Percentiles rank a stretch among this genome's conserved stretches.
Evolutionary conservation across 2,113 vertebrate species (phyloP).

Genomic region (Microcebus lehilahytsara): DNA sequence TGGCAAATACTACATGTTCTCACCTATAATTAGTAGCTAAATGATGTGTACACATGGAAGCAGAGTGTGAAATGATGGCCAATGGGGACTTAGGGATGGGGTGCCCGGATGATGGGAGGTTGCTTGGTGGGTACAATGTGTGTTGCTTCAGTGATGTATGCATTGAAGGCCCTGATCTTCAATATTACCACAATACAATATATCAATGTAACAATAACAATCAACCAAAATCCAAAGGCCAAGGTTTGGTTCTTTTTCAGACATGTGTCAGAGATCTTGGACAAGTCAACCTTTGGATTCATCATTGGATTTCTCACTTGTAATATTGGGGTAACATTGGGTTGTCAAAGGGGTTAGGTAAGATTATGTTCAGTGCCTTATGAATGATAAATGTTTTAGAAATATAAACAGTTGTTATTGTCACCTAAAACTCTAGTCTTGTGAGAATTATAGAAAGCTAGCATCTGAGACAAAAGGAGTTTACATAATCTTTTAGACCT

Average conservation of each 20-base stretch:
- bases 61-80: too few relatives aligned
- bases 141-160: too few relatives aligned
- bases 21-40: too few relatives aligned
- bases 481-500: neutral
- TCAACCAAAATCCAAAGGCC: neutral
- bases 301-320: neutral
- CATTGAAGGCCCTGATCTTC: too few relatives aligned
- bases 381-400: slow-evolving; percentile 39
- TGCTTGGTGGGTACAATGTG: too few relatives aligned
- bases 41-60: too few relatives aligned
- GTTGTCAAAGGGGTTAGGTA: neutral
- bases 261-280: neutral
- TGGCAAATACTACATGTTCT: too few relatives aligned
- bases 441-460: neutral
- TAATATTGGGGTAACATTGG: neutral
- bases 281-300: neutral
- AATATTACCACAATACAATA: too few relatives aligned
- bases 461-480: neutral
- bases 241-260: neutral
- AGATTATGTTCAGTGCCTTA: neutral
- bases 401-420: neutral
- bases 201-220: neutral
- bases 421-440: neutral
- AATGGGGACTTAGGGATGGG: too few relatives aligned
- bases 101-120: too few relatives aligned